Base-by-base conservation (phyloP, 1,140 invertebrate genomes). In the Drosophila seguyi region DNA sequence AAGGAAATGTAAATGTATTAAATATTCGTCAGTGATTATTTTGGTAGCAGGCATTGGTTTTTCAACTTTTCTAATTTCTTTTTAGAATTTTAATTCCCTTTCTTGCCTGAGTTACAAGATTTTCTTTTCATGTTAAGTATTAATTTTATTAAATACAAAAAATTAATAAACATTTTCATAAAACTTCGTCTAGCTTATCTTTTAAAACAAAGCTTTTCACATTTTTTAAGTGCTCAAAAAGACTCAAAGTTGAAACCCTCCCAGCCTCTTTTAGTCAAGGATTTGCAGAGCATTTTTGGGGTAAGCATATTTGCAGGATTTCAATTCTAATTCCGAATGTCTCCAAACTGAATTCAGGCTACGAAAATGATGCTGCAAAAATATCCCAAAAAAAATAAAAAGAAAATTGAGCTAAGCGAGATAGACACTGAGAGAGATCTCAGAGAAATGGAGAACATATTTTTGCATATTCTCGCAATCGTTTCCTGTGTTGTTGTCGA, bases 401-500 rank as follows among this genome's bases (percentile, higher is more conserved):
- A 4, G 3, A 53, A 20, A 48, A 18, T 34, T 31, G 45, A 44
- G 27, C 56, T 13, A 47, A 39, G 31, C 11, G 34, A 41, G 13
- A 47, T 22, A n/a, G 44, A n/a, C n/a, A n/a, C n/a, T n/a, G n/a
- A 41, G 58, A 36, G 55, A 44, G 66, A 69, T 69, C 52, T 55
- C 47, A 66, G 65, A 66, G 65, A 27, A 34, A 55, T 48, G 14
- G 57, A 39, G 60, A 58, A 53, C 62, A 77, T 77, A 69, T 77
- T 69, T 68, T 75, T 63, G 60, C 52, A 55, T 55, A 38, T 55
- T 63, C 60, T 39, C 55, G 67, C 44, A 61, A 61, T 74, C 42
- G 47, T 53, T 53, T 63, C 50, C 42, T 55, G 73, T 77, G 71
- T 75, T 76, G 55, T 57, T 77, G 48, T 77, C 39, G 53, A 69